These are phyloP conservation scores for Discoglossus pictus DNA, from an alignment of 2,797 vertebrate genomes.

Conservation along the genomic window DNA sequence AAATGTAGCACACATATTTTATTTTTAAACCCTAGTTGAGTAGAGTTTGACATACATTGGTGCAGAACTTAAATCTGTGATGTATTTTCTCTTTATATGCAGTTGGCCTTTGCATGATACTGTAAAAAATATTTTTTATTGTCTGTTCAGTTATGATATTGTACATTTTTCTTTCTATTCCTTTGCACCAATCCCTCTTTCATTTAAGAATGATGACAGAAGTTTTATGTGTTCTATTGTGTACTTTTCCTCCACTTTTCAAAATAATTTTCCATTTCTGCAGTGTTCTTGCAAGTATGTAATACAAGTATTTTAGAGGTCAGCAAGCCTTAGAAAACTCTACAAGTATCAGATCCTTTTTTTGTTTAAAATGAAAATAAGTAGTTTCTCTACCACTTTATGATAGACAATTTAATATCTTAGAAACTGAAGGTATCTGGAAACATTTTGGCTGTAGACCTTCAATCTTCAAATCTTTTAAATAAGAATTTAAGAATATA, in stretches of 20 bases:
- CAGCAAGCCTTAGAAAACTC: conserved; percentile 17
- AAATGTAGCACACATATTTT: too few relatives aligned
- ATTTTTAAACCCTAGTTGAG: too few relatives aligned
- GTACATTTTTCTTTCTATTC: too few relatives aligned
- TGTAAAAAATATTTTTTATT: too few relatives aligned
- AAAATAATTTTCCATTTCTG: conserved; percentile 13
- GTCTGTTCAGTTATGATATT: too few relatives aligned
- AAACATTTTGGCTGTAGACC: conserved; percentile 3
- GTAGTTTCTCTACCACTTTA: conserved; percentile 6
- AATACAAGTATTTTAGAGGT: conserved; percentile 23
- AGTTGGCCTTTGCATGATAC: too few relatives aligned
- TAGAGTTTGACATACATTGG: too few relatives aligned
- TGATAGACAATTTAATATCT: conserved; percentile 10
- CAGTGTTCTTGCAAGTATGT: conserved; percentile 17
- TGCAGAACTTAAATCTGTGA: too few relatives aligned
- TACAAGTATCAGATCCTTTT: conserved; percentile 8
- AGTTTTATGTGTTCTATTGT: not conserved
- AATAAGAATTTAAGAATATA: too few relatives aligned
- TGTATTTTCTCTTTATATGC: too few relatives aligned
- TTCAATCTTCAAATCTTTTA: too few relatives aligned
- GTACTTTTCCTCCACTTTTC: not conserved
- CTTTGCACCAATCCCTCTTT: too few relatives aligned
- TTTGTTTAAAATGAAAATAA: conserved; percentile 23
- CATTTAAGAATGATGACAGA: not conserved
- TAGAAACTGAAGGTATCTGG: not conserved